Percentiles rank a stretch among this genome's conserved stretches.
phyloP scores from a whole-genome alignment of 2,888 invertebrate genomes.

The Therioaphis trifolii region DNA sequence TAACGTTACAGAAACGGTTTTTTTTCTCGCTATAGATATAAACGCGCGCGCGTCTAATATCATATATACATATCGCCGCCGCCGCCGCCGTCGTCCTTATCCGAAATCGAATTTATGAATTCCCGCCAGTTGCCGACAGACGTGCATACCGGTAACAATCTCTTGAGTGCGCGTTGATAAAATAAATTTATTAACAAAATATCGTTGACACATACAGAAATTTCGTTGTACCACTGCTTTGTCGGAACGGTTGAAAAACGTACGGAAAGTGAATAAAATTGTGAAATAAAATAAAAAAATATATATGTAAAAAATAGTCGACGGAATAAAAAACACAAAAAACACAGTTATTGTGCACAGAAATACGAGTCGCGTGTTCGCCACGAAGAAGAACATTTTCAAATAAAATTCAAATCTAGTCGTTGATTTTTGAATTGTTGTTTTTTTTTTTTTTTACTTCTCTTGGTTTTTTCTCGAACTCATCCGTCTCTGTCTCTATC shows the following conservation, averaged over 20 bases:
- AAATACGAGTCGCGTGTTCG: too few relatives aligned
- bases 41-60: conserved; percentile 34
- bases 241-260: too few relatives aligned
- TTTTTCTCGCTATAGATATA: neutral
- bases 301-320: too few relatives aligned
- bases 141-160: conserved; percentile 51
- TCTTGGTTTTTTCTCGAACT: too few relatives aligned
- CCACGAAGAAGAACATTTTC: too few relatives aligned
- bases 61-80: neutral
- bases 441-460: too few relatives aligned
- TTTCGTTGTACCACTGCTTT: too few relatives aligned
- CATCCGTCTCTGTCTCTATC: too few relatives aligned
- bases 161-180: neutral
- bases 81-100: conserved; percentile 34
- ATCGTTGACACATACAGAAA: neutral
- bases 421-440: too few relatives aligned
- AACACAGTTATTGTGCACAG: neutral
- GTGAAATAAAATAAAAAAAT: neutral
- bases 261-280: conserved; percentile 9
- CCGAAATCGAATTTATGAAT: conserved; percentile 49
- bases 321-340: neutral
- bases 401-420: too few relatives aligned
- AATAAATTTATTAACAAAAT: neutral
- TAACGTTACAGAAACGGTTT: conserved; percentile 54
- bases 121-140: conserved; percentile 57